Evolutionary conservation across 2,113 vertebrate genomes (phyloP).

Genomic region (Andinoacara biseriatus): DNA sequence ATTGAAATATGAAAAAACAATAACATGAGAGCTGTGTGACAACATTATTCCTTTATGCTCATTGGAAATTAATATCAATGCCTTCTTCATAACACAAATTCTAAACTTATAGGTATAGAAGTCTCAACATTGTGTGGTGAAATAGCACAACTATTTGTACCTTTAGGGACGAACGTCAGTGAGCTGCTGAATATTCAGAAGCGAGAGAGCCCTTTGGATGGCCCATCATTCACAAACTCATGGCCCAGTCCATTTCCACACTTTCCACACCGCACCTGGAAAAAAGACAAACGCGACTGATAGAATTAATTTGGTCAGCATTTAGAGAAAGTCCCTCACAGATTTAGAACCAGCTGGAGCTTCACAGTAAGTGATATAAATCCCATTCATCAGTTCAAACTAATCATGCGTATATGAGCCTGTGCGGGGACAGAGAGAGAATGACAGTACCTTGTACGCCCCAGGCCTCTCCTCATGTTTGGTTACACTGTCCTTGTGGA

Average conservation of each 20-base stretch:
- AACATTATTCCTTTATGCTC: not conserved
- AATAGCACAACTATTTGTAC: conserved; percentile 63
- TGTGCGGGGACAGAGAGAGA: not conserved
- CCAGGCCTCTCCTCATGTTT: conserved; percentile 82
- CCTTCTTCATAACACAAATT: not conserved
- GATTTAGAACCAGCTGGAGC: not conserved
- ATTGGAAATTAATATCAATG: not conserved
- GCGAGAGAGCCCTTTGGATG: conserved; percentile 84
- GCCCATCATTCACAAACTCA: conserved; percentile 92
- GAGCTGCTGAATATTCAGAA: conserved; percentile 99
- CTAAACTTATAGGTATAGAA: not conserved
- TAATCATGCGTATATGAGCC: not conserved
- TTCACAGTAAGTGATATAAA: not conserved
- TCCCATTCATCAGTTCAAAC: not conserved
- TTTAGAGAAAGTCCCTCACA: not conserved
- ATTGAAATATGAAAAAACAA: not conserved
- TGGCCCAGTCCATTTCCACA: conserved; percentile 94
- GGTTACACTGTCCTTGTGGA: conserved; percentile 86
- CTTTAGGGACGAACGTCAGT: conserved; percentile 92
- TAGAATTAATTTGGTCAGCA: not conserved
- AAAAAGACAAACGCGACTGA: not conserved
- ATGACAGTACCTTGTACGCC: conserved; percentile 84
- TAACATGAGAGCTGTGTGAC: not conserved
- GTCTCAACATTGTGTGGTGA: not conserved
- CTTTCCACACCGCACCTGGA: conserved; percentile 70